Evolutionary conservation across 2,113 vertebrate genomes (phyloP), one percentile per base, ranked within the genome.

Genomic region (Motacilla tschutschensis): DNA sequence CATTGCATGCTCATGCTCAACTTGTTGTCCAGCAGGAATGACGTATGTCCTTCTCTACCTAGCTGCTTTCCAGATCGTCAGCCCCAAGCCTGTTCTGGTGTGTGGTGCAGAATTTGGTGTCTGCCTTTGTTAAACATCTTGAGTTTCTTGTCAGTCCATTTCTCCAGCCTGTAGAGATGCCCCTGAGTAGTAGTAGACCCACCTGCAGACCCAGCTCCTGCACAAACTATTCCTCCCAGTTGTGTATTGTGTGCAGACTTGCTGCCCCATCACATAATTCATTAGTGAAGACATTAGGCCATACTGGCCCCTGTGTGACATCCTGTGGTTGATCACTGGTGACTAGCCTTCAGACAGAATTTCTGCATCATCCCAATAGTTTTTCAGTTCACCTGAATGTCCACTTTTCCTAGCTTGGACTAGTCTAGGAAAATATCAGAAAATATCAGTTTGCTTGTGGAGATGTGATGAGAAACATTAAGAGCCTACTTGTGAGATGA

Each of bases 221-320:
- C 18, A 44, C 18, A 58, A 31, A 1, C 25, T 11, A 2, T 35
- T 55, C 19, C 12, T 76, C 4, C 15, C 46, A 33, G 5, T 40
- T 64, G 11, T 60, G 21, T 58, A 4, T 5, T 44, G 19, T 17
- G 8, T 36, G 54, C 59, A 51, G 16, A 20, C 24, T 36, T 73
- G n/a, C 43, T 47, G 14, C 4, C 17, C 31, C 5, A 2, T 64
- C 1, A 0, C 24, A 18, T 5, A 25, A 17, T 13, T 58, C n/a
- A 22, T 57, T 54, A 58, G 53, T 22, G 46, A 74, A 53, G 40
- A 17, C 25, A 21, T 28, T 24, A 25, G 57, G 15, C 5, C 53
- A 7, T 40, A 24, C 13, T 5, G 6, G 18, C 8, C 18, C 19
- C 31, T 10, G 3, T 50, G 35, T 33, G 19, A 38, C 29, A 40